Base-by-base conservation (phyloP, 2,888 invertebrate species). In the Unio delphinus region DNA sequence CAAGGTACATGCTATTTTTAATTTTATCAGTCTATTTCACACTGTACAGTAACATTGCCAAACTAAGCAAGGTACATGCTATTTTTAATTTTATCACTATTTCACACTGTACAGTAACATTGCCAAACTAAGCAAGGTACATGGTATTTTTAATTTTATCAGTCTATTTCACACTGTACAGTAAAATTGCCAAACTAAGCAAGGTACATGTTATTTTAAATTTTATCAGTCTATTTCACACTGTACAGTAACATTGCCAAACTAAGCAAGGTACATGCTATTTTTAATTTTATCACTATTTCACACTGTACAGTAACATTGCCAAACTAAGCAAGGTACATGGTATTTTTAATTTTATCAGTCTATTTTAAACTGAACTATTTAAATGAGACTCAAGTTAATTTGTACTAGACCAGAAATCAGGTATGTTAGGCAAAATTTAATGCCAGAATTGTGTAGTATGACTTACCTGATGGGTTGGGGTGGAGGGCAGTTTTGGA, bases 181-280 rank as follows among this genome's bases (percentile, higher is more conserved):
- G 94, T 86, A 94, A 95, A 87, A 94, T 95, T 64, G 92, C 93
- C 0, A 92, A 92, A 81, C 90, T 94, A 72, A 93, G 94, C 59
- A 93, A 94, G 89, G 93, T 90, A 78, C 74, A 78, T 63, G 45
- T 26, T 57, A 45, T 62, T 62, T n/a, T n/a, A 7, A 57, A 5
- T 54, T 23, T 61, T 61, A 5, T 45, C 34, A 45, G 11, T 8
- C 11, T 45, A 8, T 45, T 45, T 23, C 23, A 23, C 95, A 78
- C 91, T 95, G 62, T 95, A 95, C 88, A 92, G 94, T 86, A 94
- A 95, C 87, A 94, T 95, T 64, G 92, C 93, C 0, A 92, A 92
- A 81, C 90, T 94, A 72, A 93, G 94, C 59, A 93, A 94, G 89
- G 93, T 90, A 78, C 74, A 78, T 63, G 45, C 26, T 57, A 45